Base-by-base conservation (phyloP, 1,140 invertebrate species). In the Holcopasites calliopsidis region DNA sequence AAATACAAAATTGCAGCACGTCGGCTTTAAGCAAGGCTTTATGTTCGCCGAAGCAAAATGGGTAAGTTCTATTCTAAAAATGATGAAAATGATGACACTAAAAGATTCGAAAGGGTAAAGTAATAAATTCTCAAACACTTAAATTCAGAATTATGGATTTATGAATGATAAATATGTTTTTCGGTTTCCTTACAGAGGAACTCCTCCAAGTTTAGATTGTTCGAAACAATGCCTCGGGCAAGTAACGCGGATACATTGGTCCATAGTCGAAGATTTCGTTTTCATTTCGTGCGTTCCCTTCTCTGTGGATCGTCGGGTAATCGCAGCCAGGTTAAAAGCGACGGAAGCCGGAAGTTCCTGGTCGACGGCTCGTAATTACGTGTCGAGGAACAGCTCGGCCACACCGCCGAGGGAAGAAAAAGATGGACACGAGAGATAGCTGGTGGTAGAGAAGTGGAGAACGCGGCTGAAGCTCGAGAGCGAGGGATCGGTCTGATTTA, bases 361-460 rank as follows among this genome's bases (percentile, higher is more conserved):
- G 64, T 33, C 71, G 68, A 81, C 72, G 71, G 58, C 71, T 76
- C 47, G 85, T 86, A 83, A 86, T 86, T 85, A 85, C 84, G 70
- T 86, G 78, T 84, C 82, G 75, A 64, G 57, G 71, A 55, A 66
- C 38, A 28, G 35, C 26, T 44, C 50, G 52, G 52, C 40, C n/a
- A n/a, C n/a, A 23, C 23, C 7, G 57, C 26, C 31, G 26, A 7
- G 52, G 49, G 16, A 64, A 76, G 54, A 74, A 57, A 77, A 62
- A 72, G 80, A 83, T 68, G 58, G 50, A 73, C 70, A 62, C 44
- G 40, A 68, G 38, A 65, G 75, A 80, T 75, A 79, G 35, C 55
- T 44, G 47, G 40, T 52, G 16, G 26, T 13, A 18, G 55, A 44
- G 33, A 61, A 33, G 47, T 38, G 23, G 13, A 18, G 28, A 44